Base-by-base conservation (phyloP, 2,888 invertebrate species). In the Stenodera caucasica region DNA sequence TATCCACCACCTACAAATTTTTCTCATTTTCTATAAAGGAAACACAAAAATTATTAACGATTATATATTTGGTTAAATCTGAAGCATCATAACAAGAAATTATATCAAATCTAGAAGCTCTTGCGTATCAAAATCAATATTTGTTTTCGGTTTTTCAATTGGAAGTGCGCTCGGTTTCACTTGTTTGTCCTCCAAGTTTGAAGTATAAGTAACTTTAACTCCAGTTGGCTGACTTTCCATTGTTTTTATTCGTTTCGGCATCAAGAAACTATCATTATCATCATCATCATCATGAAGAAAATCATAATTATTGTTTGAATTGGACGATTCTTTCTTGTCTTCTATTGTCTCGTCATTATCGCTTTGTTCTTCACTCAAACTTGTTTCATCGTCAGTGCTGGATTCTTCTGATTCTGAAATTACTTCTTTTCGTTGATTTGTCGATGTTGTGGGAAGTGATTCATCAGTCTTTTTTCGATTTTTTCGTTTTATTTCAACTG, bases 101-200 rank as follows among this genome's bases (percentile, higher is more conserved):
- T 58, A 68, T 14, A 72, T 54, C 63, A 64, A 64, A 67, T 76
- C 72, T 54, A 76, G 65, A 53, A 73, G 68, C 53, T 77, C 74
- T 70, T 78, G 77, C 15, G 77, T 76, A 58, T 67, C 69, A 61
- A 72, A 71, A 53, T 69, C 65, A 18, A 70, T 67, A 55, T 37
- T 61, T 49, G 70, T 66, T 49, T 68, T 60, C 52, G 60, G 45
- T 29, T 68, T 63, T 35, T 65, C 56, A 40, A 55, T 55, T 55
- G 60, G 18, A 15, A 21, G 49, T 30, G 51, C 18, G 18, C 18
- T 40, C 12, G 32, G 37, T 12, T 37, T 49, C 55, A n/a, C 11
- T 26, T 11, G 11, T 11, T n/a, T 14, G 14, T n/a, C n/a, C 37
- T 21, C 29, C 15, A 5, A 12, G 7, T 50, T 51, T 40, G 60